Percentiles rank a stretch among this genome's conserved stretches.
Conservation (phyloP, 2,113 vertebrate genomes). For the Tetraodon nigroviridis region DNA sequence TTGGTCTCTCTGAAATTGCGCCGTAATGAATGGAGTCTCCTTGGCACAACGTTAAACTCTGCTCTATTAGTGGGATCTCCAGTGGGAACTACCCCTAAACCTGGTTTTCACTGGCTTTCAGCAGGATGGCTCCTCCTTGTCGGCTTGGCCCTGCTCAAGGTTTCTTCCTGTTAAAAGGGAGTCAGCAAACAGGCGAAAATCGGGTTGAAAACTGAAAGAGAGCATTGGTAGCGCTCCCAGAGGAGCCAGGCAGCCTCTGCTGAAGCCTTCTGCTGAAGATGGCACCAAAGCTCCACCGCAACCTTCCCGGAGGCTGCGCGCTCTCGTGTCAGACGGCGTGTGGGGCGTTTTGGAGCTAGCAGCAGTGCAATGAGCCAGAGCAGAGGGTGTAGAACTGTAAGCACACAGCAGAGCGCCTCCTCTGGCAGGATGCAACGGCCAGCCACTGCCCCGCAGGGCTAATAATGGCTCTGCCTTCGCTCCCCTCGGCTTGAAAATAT, state of each 20-base stretch:
- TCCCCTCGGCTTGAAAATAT: constrained; percentile 31
- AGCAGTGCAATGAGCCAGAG: too few relatives aligned
- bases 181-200: background rate
- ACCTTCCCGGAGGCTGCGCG: too few relatives aligned
- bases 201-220: background rate
- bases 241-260: background rate
- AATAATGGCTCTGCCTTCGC: constrained; percentile 22
- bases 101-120: too few relatives aligned
- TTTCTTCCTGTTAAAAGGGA: too few relatives aligned
- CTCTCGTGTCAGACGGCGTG: too few relatives aligned
- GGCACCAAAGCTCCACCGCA: too few relatives aligned
- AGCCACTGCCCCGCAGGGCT: constrained; percentile 12
- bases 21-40: constrained; percentile 42
- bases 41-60: constrained; percentile 41
- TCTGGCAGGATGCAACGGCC: constrained; percentile 21
- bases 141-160: too few relatives aligned
- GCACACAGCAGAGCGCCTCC: constrained; percentile 1
- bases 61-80: constrained; percentile 35
- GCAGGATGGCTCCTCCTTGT: too few relatives aligned
- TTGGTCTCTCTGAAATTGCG: constrained; percentile 28
- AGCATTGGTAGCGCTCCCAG: background rate
- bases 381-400: background rate
- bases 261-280: too few relatives aligned
- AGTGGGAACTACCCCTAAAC: constrained; percentile 13
- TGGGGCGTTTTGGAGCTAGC: too few relatives aligned